These are phyloP conservation scores for Drosophila parabipectinata DNA, from an alignment of 1,140 invertebrate genomes.

Conservation along the genomic window DNA sequence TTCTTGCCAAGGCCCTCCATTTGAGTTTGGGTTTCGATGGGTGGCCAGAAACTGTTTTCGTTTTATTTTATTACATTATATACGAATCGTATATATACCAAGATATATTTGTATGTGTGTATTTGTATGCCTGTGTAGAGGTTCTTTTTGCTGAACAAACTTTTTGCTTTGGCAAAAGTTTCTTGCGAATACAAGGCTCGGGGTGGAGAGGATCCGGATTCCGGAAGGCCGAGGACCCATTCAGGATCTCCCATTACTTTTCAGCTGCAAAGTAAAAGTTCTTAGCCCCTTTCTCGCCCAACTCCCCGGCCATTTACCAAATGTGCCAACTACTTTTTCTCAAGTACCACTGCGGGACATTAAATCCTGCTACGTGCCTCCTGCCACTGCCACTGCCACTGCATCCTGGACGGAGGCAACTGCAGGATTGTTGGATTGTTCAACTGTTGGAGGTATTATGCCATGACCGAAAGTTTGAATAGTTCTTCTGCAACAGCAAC, in stretches of 20 bases:
- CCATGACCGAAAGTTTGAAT: slow-evolving; percentile 79
- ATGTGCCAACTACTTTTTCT: slow-evolving; percentile 78
- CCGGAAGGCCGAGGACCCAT: slow-evolving; percentile 35
- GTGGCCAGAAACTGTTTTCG: slow-evolving; percentile 49
- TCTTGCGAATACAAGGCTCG: slow-evolving; percentile 22
- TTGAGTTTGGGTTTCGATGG: slow-evolving; percentile 28
- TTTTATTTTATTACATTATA: slow-evolving; percentile 69
- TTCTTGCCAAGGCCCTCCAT: slow-evolving; percentile 67
- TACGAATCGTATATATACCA: slow-evolving; percentile 32
- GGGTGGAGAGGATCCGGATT: slow-evolving; percentile 2
- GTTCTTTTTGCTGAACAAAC: slow-evolving; percentile 68
- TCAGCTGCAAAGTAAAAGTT: slow-evolving; percentile 79
- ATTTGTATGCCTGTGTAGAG: slow-evolving; percentile 31
- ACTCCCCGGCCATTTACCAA: slow-evolving; percentile 52
- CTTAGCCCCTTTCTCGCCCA: slow-evolving; percentile 52
- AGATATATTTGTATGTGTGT: slow-evolving; percentile 1
- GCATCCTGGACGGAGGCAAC: slow-evolving; percentile 16
- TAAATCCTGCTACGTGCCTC: slow-evolving; percentile 77
- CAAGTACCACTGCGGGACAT: slow-evolving; percentile 81
- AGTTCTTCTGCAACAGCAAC: slow-evolving; percentile 65
- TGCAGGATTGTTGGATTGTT: slow-evolving; percentile 43
- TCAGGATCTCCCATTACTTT: slow-evolving; percentile 72
- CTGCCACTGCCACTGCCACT: slow-evolving; percentile 38
- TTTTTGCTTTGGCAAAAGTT: slow-evolving; percentile 78
- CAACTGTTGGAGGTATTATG: slow-evolving; percentile 74